Evolutionary conservation across 2,797 vertebrate species (phyloP).

Genomic region (Scolopax rusticola): DNA sequence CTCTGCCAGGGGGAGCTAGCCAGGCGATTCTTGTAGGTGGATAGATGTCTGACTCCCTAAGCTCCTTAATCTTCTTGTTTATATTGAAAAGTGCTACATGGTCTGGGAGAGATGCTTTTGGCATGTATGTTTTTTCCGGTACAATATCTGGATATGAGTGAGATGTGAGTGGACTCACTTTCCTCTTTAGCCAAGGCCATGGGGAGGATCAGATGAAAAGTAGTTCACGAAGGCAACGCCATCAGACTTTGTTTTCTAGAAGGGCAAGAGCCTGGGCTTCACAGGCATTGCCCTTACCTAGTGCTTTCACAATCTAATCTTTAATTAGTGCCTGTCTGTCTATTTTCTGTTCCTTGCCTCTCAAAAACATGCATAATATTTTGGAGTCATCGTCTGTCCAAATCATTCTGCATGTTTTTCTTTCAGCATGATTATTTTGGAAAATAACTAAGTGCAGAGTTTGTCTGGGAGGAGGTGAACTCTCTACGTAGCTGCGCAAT

Average conservation of each 20-base stretch:
- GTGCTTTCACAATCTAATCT: neutral
- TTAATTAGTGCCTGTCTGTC: neutral
- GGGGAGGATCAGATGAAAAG: neutral
- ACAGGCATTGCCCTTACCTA: neutral
- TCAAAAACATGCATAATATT: neutral
- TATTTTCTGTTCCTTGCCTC: neutral
- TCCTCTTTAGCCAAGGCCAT: neutral
- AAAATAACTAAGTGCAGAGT: neutral
- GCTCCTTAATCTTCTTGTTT: neutral
- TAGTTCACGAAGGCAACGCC: neutral
- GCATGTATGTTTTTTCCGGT: neutral
- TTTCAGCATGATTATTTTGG: neutral
- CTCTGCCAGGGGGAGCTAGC: neutral
- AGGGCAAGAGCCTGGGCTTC: neutral
- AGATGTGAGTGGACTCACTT: neutral
- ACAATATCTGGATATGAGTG: neutral
- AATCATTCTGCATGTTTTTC: neutral
- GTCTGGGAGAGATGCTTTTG: neutral
- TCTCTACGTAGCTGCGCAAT: neutral
- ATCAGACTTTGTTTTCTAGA: neutral
- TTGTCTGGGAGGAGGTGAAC: neutral
- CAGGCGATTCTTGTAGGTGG: neutral
- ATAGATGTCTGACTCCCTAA: neutral
- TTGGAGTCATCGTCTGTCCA: neutral
- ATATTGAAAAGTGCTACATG: fast-evolving